Evolutionary conservation across 2,797 vertebrate genomes (phyloP).

Genomic region (Acanthurus tractus): DNA sequence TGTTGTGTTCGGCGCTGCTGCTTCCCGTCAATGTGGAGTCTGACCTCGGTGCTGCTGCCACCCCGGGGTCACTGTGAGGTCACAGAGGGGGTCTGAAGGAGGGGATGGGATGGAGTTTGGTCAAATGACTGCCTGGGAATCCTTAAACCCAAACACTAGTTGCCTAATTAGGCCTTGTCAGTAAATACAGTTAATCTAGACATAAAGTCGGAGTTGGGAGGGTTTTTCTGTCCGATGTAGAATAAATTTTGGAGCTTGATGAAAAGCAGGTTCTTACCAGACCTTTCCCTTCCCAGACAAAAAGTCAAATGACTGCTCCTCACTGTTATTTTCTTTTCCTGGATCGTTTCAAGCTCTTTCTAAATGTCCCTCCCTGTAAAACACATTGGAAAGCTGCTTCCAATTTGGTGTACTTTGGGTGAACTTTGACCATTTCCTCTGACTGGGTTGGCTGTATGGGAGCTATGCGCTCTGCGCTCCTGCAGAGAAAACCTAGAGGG

Average conservation of each 20-base stretch:
- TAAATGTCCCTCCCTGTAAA: slow-evolving; percentile 84
- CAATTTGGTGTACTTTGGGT: slow-evolving; percentile 93
- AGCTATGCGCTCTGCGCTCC: slow-evolving; percentile 85
- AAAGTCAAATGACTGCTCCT: slow-evolving; percentile 40
- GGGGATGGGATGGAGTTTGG: not conserved
- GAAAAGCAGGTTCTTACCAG: slow-evolving; percentile 44
- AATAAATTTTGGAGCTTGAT: slow-evolving; percentile 23
- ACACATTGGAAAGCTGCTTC: slow-evolving; percentile 88
- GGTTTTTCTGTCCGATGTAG: not conserved
- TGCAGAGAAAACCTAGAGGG: slow-evolving; percentile 81
- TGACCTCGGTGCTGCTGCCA: slow-evolving; percentile 84
- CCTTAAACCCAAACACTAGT: slow-evolving; percentile 3
- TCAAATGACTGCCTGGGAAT: slow-evolving; percentile 34
- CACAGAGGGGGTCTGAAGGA: slow-evolving; percentile 47
- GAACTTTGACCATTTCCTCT: slow-evolving; percentile 94
- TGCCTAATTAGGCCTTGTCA: not conserved
- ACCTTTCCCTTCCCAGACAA: slow-evolving; percentile 27
- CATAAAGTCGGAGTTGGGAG: not conserved
- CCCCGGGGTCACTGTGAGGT: slow-evolving; percentile 84
- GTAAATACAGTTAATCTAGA: not conserved
- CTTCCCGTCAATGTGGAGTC: slow-evolving; percentile 47
- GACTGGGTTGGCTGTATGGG: slow-evolving; percentile 86
- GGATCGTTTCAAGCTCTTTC: slow-evolving; percentile 75
- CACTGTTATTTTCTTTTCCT: slow-evolving; percentile 35
- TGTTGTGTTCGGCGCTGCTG: slow-evolving; percentile 79